Base-by-base conservation (phyloP, 2,797 vertebrate genomes). In the Bradypodion ventrale region DNA sequence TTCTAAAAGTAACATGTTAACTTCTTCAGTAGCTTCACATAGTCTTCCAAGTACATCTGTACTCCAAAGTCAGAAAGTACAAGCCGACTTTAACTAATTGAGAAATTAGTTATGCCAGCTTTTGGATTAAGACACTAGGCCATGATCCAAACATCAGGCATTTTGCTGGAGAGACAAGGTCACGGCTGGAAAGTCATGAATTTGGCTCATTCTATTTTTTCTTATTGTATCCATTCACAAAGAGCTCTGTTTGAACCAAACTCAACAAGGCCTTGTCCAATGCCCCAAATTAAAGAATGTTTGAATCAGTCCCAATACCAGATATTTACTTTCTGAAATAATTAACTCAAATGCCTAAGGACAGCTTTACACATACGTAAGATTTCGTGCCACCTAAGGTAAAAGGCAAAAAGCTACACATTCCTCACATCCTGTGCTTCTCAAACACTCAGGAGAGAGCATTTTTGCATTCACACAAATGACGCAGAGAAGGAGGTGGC, bases 81-180 rank as follows among this genome's bases (percentile, higher is more conserved):
- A 80, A 80, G 25, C 62, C 40, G 10, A 2, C n/a, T 69, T 56
- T 46, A 63, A 25, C 65, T 75, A 66, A 74, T 32, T 23, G 60
- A 78, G 59, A 59, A 46, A 75, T 42, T 10, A 69, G 62, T 63
- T 75, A 69, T 25, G 65, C 37, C 56, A 87, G 35, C 35, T 83
- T 62, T 82, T 80, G 16, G 32, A 79, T 87, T 83, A 80, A 87
- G 78, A 80, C 23, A 63, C 73, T 13, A 78, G 59, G 44, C 76
- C 10, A 65, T 42, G 66, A 84, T 65, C 56, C 82, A 72, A 83
- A 76, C 37, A 69, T 29, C 29, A 80, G 70, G 60, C 42, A 62
- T 32, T 75, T 49, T 16, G 23, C 29, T 80, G 75, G 29, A 76
- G n/a, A 62, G 23, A 65, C 60, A 65, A 80, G 70, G 60, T 82